These are phyloP conservation scores for Leptinotarsa defecta DNA, from an alignment of 1,140 invertebrate species.

Conservation along the genomic window DNA sequence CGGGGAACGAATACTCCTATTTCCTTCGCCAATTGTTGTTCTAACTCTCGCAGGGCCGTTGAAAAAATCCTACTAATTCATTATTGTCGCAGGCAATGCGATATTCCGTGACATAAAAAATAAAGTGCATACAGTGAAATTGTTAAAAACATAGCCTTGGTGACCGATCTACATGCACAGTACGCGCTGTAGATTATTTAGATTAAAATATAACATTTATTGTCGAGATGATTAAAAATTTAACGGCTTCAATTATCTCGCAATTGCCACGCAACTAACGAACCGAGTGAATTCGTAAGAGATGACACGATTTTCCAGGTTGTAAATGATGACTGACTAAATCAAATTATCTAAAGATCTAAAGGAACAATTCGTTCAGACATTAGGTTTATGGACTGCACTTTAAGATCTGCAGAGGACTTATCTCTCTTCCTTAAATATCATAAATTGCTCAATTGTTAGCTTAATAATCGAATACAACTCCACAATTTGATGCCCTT, in stretches of 20 bases:
- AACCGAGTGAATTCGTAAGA: not conserved
- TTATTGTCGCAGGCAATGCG: conserved; percentile 3
- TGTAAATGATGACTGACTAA: no score
- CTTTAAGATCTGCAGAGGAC: no score
- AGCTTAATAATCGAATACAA: no score
- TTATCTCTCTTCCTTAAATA: no score
- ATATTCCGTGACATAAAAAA: conserved; percentile 16
- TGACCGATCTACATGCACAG: conserved; percentile 4
- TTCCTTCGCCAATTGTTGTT: conserved; percentile 8
- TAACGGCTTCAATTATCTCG: not conserved
- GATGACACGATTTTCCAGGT: no score
- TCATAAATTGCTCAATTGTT: no score
- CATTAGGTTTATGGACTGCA: no score
- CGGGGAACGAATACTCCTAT: not conserved
- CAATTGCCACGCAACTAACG: conserved; percentile 10
- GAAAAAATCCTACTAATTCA: conserved; percentile 13
- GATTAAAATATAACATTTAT: conserved; percentile 17
- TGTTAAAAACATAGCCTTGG: conserved; percentile 5
- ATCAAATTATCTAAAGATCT: no score
- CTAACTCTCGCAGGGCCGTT: not conserved
- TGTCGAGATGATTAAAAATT: conserved; percentile 17
- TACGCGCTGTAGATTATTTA: conserved; percentile 12
- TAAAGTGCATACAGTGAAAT: not conserved
- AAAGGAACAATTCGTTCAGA: no score
- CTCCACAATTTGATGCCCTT: no score